These are phyloP conservation scores for Pogonus chalceus DNA, from an alignment of 1,140 invertebrate genomes.

Conservation along the genomic window DNA sequence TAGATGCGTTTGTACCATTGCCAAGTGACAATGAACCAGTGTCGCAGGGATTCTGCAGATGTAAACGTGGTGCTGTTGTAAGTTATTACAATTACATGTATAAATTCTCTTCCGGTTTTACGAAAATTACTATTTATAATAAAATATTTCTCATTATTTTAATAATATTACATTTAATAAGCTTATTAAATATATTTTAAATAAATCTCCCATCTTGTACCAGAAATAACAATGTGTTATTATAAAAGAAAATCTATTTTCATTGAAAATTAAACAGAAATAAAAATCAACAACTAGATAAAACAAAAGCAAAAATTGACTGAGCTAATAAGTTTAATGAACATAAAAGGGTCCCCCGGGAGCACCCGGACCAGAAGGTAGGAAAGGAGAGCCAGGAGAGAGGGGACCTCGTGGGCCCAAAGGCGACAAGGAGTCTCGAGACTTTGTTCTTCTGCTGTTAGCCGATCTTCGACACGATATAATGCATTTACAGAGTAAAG, in stretches of 20 bases:
- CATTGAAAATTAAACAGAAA: neutral
- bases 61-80: constrained; percentile 48
- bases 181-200: too few relatives aligned
- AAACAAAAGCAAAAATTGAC: neutral
- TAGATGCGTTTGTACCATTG: constrained; percentile 44
- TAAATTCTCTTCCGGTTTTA: too few relatives aligned
- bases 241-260: neutral
- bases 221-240: too few relatives aligned
- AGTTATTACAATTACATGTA: too few relatives aligned
- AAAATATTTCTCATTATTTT: too few relatives aligned
- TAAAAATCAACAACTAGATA: neutral
- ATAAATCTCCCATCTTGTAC: too few relatives aligned
- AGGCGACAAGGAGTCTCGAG: constrained; percentile 47
- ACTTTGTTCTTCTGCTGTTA: constrained; percentile 48
- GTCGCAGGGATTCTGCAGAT: constrained; percentile 38
- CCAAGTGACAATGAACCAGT: constrained; percentile 28
- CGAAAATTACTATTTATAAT: too few relatives aligned
- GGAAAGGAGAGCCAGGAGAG: constrained; percentile 45
- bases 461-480: constrained; percentile 53
- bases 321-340: constrained; percentile 2
- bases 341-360: constrained; percentile 45
- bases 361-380: constrained; percentile 45
- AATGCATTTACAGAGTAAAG: constrained; percentile 45
- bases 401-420: constrained; percentile 44
- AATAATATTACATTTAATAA: too few relatives aligned